Evolutionary conservation across 2,797 vertebrate genomes (phyloP), one percentile per base, ranked within the genome.

Genomic region (Myiotriccus ornatus): DNA sequence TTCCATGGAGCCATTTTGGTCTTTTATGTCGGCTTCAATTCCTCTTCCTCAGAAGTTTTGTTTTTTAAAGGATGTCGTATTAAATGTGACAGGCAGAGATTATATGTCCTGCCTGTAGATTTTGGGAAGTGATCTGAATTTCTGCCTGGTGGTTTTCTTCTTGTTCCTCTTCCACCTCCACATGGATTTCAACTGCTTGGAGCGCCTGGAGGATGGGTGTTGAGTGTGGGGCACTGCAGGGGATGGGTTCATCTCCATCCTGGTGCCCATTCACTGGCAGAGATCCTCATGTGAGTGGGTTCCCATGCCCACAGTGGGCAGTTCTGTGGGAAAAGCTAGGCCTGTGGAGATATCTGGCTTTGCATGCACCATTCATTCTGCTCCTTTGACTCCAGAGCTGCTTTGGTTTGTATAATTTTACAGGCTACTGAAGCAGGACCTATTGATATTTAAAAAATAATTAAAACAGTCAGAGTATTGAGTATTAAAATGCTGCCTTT

Each of bases 361-460:
- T 91, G 52, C 67, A 74, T 62, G 73, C 39, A 25, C 55, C 73
- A 9, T 73, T 89, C 84, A 87, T 70, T 87, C 65, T 93, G 57
- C 35, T 96, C 46, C 59, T 87, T 76, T 92, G 77, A 85, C 85
- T 95, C 93, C 75, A 87, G 84, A 49, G 11, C 88, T 91, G 64
- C 89, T 94, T 77, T 93, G 87, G 71, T 71, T 94, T 94, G 55
- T 85, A 43, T 88, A 95, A 96, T 96, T 95, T 97, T 97, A 95
- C 86, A 94, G 94, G 77, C 89, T 97, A 93, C 87, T 95, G 96
- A 95, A 96, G 84, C 90, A 96, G 90, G 88, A 95, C 95, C 88
- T 95, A 93, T 74, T 96, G 94, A 95, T 96, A 94, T 94, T 96
- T 96, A 39, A 95, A 96, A 95, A 97, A 94, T 93, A 96, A 96